These are phyloP conservation scores for Conopomorpha cramerella DNA, from an alignment of 1,140 invertebrate species.

Conservation along the genomic window DNA sequence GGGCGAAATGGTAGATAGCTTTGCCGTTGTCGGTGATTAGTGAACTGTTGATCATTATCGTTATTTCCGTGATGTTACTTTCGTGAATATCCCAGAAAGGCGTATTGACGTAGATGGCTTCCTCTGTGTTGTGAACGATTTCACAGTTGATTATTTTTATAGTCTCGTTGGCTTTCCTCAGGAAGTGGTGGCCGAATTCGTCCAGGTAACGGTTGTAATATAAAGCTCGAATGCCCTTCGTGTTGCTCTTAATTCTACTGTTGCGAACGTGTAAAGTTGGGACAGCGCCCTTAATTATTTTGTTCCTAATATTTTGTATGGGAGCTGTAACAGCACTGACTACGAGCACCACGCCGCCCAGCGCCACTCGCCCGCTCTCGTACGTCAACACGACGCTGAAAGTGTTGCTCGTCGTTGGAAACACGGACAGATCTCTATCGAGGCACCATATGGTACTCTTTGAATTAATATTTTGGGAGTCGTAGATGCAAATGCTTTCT, in stretches of 20 bases:
- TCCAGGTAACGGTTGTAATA: conserved; percentile 91
- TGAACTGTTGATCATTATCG: conserved; percentile 83
- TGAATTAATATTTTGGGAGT: conserved; percentile 68
- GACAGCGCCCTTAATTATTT: conserved; percentile 75
- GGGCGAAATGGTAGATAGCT: conserved; percentile 85
- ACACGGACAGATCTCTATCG: conserved; percentile 79
- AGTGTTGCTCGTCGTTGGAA: conserved; percentile 84
- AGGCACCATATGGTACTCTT: conserved; percentile 75
- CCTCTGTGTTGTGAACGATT: conserved; percentile 77
- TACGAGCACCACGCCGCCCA: conserved; percentile 83
- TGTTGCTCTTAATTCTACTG: conserved; percentile 79
- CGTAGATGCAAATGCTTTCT: conserved; percentile 79
- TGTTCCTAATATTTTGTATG: conserved; percentile 69
- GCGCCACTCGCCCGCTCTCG: conserved; percentile 74
- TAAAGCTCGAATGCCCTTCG: conserved; percentile 77
- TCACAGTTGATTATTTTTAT: conserved; percentile 80
- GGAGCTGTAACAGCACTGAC: conserved; percentile 76
- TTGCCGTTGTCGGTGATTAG: conserved; percentile 82
- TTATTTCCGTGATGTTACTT: conserved; percentile 83
- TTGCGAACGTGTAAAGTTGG: conserved; percentile 73
- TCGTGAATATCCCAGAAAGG: conserved; percentile 82
- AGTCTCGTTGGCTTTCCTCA: conserved; percentile 86
- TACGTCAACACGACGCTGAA: conserved; percentile 84
- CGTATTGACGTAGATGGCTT: conserved; percentile 81
- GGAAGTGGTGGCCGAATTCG: conserved; percentile 81